Percentiles rank a stretch among this genome's conserved stretches.
These are phyloP conservation scores for Xenopus borealis DNA, from an alignment of 2,113 vertebrate genomes.

Conservation along the genomic window DNA sequence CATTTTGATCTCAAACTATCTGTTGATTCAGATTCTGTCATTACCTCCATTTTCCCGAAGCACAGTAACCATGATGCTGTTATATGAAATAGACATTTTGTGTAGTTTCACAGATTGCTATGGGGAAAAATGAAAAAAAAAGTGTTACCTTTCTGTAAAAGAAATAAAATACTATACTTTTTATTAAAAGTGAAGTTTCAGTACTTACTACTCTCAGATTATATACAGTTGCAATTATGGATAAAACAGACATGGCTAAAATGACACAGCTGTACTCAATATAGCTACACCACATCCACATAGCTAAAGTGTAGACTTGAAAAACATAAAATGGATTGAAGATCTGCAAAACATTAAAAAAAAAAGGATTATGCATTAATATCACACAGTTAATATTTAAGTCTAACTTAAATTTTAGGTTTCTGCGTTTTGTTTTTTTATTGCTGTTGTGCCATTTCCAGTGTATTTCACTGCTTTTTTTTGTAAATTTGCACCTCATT, in stretches of 20 bases:
- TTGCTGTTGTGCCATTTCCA: too few species aligned
- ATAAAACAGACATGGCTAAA: constrained; percentile 57
- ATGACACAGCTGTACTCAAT: constrained; percentile 60
- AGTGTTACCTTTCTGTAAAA: too few species aligned
- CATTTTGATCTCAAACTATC: too few species aligned
- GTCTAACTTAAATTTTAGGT: too few species aligned
- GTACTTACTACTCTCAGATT: constrained; percentile 62
- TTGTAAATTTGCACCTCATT: too few species aligned
- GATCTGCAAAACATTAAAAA: constrained; percentile 54
- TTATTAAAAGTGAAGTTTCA: too few species aligned
- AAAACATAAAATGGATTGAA: constrained; percentile 68
- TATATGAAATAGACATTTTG: constrained; percentile 38
- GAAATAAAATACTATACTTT: too few species aligned
- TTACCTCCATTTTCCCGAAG: constrained; percentile 46
- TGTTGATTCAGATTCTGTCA: too few species aligned
- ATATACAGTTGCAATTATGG: constrained; percentile 58
- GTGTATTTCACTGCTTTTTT: too few species aligned
- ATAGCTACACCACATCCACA: constrained; percentile 63
- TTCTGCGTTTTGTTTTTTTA: too few species aligned
- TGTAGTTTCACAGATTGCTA: constrained; percentile 47
- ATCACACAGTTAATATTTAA: too few species aligned
- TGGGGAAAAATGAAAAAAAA: constrained; percentile 40
- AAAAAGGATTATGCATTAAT: constrained; percentile 13
- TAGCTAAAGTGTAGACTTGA: constrained; percentile 63
- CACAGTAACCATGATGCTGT: constrained; percentile 37